Base-by-base conservation (phyloP, 2,888 invertebrate species). In the Microctonus hyperodae region DNA sequence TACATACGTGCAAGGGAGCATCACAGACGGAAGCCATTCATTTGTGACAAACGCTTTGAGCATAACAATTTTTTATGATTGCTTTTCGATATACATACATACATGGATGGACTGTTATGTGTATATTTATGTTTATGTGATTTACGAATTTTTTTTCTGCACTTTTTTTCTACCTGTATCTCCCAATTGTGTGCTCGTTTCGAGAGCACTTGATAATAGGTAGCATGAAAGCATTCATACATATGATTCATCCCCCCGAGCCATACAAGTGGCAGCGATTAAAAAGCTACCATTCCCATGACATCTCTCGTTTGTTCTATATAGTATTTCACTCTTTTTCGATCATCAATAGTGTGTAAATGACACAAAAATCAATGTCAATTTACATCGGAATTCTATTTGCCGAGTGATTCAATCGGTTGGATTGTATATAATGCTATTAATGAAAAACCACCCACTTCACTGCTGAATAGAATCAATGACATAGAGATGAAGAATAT, bases 21-120 rank as follows among this genome's bases (percentile, higher is more conserved):
- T 37, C 22, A 35, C 22, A 35, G 22, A 50, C 58, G 50, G 58
- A 59, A 58, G 64, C 25, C 57, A 65, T 64, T 33, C 37, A 65
- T 58, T 65, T 51, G 57, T 65, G 64, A 59, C 59, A 65, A 62
- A 31, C 44, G 20, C 40, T 50, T 13, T 25, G 16, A 51, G 40
- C 40, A 57, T 50, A 57, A 57, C 57, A 51, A 48, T 48, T 51
- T 65, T 65, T 50, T 50, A 58, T 60, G 48, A 60, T 60, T 60
- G 40, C 59, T 44, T 16, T 44, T 40, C 23, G 40, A 58, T 40
- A 44, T 35, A 40, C 58, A 58, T 58, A 40, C 22, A 25, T 40
- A 37, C 23, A n/a, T 58, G 28, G n/a, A 13, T 55, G 23, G 51
- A 4, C 10, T 13, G 5, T 1, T 7, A 11, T 51, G 10, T 51